Base-by-base conservation (phyloP, 2,888 invertebrate genomes). In the Microctonus hyperodae region DNA sequence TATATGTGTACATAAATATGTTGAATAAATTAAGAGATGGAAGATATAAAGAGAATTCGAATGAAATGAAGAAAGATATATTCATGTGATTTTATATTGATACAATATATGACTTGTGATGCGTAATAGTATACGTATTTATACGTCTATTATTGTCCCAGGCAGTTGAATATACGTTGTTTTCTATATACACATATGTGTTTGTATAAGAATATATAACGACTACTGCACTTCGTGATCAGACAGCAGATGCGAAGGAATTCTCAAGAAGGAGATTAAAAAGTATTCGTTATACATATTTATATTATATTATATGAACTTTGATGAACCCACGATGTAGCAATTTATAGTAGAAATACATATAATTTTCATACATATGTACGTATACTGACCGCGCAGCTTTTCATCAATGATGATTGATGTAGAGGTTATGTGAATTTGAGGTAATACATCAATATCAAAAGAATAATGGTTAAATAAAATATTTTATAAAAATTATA, bases 201-300 rank as follows among this genome's bases (percentile, higher is more conserved):
- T 67, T 67, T 65, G 68, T 69, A 68, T 61, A 58, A 61, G 40
- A 44, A 64, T 69, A 51, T 59, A 68, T 66, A 61, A 60, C 61
- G 62, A 58, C 57, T 58, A 58, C 57, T 58, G 58, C 59, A 55
- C 48, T 68, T 64, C 69, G 66, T 63, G 70, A 72, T 70, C 70
- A 62, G 68, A 70, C 68, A 68, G 64, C 59, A 55, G 70, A 70
- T 69, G 67, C 69, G 64, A 72, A 69, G 67, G 67, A 69, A 72
- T 69, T 72, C 69, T 60, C 63, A 37, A 16, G 69, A 9, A 65
- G 69, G 62, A 66, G 69, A 69, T 72, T 69, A 72, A 69, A n/a
- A n/a, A 70, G 65, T 64, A 35, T 59, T 59, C 28, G 53, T 28
- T 23, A 53, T 33, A 55, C 11, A 31, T n/a, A 28, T 4, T n/a